phyloP scores from a whole-genome alignment of 2,113 vertebrate species.

The Crotalus viridis region DNA sequence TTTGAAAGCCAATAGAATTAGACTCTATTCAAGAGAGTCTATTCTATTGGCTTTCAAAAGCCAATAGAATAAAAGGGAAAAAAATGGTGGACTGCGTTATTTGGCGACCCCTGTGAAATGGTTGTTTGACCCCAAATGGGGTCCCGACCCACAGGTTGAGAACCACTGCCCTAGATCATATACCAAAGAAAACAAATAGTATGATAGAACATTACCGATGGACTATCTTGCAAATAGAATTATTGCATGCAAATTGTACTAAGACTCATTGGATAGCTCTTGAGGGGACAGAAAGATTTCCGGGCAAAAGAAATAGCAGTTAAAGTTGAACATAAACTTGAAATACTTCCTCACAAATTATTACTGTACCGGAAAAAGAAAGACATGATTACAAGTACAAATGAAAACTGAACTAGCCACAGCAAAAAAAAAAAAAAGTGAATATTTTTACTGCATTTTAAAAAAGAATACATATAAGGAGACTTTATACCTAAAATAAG shows the following conservation, averaged over 20 bases:
- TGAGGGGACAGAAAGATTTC: neutral
- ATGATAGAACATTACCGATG: neutral
- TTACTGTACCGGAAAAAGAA: neutral
- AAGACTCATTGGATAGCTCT: neutral
- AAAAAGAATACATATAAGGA: neutral
- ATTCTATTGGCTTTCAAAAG: too few relatives aligned
- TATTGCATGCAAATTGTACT: neutral
- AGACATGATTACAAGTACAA: neutral
- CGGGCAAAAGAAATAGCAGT: neutral
- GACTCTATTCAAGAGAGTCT: too few relatives aligned
- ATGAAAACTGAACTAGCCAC: neutral
- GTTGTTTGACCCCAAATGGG: too few relatives aligned
- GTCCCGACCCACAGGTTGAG: too few relatives aligned
- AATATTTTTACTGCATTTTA: too few relatives aligned
- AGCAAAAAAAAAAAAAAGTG: neutral
- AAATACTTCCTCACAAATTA: neutral
- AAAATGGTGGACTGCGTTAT: too few relatives aligned
- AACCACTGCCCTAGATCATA: neutral
- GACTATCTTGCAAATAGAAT: neutral
- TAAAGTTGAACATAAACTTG: neutral
- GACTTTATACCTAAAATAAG: neutral
- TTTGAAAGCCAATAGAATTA: too few relatives aligned
- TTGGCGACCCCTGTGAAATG: too few relatives aligned
- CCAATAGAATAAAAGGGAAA: too few relatives aligned
- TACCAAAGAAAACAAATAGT: neutral